Evolutionary conservation across 2,888 invertebrate species (phyloP), one percentile per base, ranked within the genome.

Genomic region (Spodoptera picta): DNA sequence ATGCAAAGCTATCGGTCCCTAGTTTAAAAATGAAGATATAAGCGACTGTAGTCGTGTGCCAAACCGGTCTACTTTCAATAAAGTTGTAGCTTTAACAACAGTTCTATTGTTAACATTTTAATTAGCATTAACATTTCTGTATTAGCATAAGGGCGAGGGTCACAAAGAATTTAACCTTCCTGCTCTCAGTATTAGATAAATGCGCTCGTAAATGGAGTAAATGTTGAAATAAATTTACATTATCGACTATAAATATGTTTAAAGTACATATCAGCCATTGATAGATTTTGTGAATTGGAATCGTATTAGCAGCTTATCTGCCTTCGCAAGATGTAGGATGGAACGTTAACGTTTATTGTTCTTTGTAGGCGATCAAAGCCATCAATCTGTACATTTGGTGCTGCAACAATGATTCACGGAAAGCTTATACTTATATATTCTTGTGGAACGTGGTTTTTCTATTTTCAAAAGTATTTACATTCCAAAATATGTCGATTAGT

Each of bases 101-200:
- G 81, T 59, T 80, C 90, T 85, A 90, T 92, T 93, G 92, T 92
- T 87, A 92, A 90, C 91, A 88, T 88, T 91, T 91, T 92, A 92
- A 92, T 92, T 92, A 87, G 87, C 83, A 87, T 87, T 85, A 87
- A 83, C 82, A 83, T 83, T 73, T 79, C 73, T 60, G 77, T 81
- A 89, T 91, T 90, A 87, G 72, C 87, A 86, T 86, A 87, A 82
- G 75, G 80, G 77, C 67, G 67, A 73, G 90, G 90, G 91, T 85
- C 86, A 84, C 54, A 73, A 64, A 24, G 60, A 71, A 78, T 86
- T 50, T 52, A 70, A 75, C 36, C 36, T 70, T 46, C 24, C 27
- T 59, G 73, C 83, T 83, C 81, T 82, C 83, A 73, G 79, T 75
- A 68, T 81, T 76, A 72, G 67, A 69, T 60, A 77, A 75, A 66